Conservation (phyloP, 2,113 vertebrate genomes). For the Oenanthe oenanthe region DNA sequence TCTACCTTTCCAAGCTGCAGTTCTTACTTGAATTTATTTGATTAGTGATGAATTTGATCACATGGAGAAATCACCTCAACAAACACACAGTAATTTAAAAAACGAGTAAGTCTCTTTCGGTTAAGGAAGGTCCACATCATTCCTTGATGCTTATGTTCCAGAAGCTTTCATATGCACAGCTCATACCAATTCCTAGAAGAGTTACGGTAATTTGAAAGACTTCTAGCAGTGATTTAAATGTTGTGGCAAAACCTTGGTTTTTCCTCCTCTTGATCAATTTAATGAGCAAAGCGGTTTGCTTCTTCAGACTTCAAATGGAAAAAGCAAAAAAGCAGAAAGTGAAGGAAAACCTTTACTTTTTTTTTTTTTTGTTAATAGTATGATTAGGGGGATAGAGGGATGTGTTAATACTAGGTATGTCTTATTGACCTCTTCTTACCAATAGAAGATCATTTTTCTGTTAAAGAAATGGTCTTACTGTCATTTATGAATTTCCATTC, state of each 20-base stretch:
- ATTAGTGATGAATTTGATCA: neutral
- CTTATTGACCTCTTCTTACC: neutral
- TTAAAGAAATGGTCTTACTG: neutral
- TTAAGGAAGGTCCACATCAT: neutral
- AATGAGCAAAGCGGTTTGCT: neutral
- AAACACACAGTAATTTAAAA: neutral
- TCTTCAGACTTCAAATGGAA: neutral
- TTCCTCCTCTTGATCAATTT: neutral
- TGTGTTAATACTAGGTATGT: neutral
- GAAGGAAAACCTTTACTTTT: neutral
- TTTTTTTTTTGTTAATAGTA: neutral
- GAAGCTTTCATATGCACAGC: neutral
- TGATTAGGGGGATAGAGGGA: neutral
- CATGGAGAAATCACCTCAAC: neutral
- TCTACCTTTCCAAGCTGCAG: neutral
- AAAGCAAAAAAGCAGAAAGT: neutral
- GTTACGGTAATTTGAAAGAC: neutral
- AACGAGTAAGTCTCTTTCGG: rapidly evolving
- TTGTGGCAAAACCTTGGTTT: neutral
- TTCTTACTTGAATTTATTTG: neutral
- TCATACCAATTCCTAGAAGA: neutral
- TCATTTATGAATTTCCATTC: neutral
- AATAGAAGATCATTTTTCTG: neutral
- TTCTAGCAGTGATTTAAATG: neutral
- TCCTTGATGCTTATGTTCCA: neutral